These are phyloP conservation scores for Noctua fimbriata DNA, from an alignment of 2,888 invertebrate species.

Conservation along the genomic window DNA sequence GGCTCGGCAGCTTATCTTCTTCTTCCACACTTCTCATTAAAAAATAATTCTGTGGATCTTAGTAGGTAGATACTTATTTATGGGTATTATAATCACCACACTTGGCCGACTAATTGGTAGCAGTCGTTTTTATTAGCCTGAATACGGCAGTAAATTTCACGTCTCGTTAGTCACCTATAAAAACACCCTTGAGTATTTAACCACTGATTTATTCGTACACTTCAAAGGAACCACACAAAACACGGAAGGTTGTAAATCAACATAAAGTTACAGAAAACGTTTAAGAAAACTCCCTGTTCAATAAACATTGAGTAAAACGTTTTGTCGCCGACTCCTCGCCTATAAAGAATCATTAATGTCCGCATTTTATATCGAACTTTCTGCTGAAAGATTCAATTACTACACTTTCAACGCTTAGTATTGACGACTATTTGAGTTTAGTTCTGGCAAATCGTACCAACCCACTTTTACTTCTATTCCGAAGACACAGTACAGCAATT, in stretches of 20 bases:
- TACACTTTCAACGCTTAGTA: slow-evolving; percentile 32
- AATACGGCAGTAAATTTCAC: background rate
- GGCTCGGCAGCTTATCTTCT: background rate
- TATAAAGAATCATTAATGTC: slow-evolving; percentile 52
- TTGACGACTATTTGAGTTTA: slow-evolving; percentile 7
- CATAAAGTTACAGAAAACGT: slow-evolving; percentile 34
- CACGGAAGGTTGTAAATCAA: slow-evolving; percentile 32
- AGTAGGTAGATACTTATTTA: background rate
- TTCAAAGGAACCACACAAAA: slow-evolving; percentile 15
- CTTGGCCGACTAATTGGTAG: too few relatives aligned
- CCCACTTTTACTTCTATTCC: background rate
- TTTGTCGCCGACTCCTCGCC: slow-evolving; percentile 42
- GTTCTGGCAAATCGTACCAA: background rate
- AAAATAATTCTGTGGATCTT: background rate
- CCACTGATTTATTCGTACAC: slow-evolving; percentile 15
- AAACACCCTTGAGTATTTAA: slow-evolving; percentile 2
- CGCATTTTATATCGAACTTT: slow-evolving; percentile 45
- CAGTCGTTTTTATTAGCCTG: background rate
- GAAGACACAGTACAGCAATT: background rate
- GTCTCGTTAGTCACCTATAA: slow-evolving; percentile 5
- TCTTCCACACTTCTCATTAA: background rate
- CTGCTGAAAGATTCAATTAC: slow-evolving; percentile 56
- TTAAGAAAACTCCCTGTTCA: slow-evolving; percentile 49
- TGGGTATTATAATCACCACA: background rate
- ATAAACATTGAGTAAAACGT: slow-evolving; percentile 41